Percentiles rank a stretch among this genome's conserved stretches.
Conservation (phyloP, 2,888 invertebrate species). For the Catocala fraxini region DNA sequence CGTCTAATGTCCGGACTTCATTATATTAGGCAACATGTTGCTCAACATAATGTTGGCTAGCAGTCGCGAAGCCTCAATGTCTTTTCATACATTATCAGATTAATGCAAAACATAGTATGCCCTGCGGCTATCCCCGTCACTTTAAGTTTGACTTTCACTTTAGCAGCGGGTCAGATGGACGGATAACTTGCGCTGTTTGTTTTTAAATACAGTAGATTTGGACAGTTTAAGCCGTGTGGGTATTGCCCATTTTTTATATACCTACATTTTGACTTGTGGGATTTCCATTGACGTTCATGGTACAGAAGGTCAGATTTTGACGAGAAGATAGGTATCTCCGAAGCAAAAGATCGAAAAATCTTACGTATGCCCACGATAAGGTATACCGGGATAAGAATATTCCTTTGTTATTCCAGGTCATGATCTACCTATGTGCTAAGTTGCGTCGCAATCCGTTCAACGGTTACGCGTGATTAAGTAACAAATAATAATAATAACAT, state of each 20-base stretch:
- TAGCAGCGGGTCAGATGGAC: slow-evolving; percentile 18
- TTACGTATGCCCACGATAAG: too few relatives aligned
- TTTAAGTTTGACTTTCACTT: slow-evolving; percentile 44
- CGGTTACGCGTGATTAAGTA: too few relatives aligned
- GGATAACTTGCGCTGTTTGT: slow-evolving; percentile 13
- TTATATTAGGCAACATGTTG: background rate
- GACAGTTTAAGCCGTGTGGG: slow-evolving; percentile 8
- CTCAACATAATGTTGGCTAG: background rate
- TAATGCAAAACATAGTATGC: slow-evolving; percentile 29
- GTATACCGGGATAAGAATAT: too few relatives aligned
- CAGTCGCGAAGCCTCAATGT: slow-evolving; percentile 4
- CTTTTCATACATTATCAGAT: slow-evolving; percentile 23
- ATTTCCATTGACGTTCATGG: background rate
- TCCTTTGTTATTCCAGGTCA: too few relatives aligned
- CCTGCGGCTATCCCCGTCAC: slow-evolving; percentile 28
- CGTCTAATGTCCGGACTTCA: too few relatives aligned
- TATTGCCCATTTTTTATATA: slow-evolving; percentile 1
- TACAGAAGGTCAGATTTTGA: too few relatives aligned
- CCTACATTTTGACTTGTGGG: background rate
- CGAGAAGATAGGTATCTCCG: background rate
- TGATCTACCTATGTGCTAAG: too few relatives aligned
- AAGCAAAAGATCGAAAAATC: too few relatives aligned
- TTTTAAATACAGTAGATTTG: background rate
- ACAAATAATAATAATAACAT: too few relatives aligned
- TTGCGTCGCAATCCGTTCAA: too few relatives aligned